Base-by-base conservation (phyloP, 1,140 invertebrate species). In the Hirudo medicinalis region DNA sequence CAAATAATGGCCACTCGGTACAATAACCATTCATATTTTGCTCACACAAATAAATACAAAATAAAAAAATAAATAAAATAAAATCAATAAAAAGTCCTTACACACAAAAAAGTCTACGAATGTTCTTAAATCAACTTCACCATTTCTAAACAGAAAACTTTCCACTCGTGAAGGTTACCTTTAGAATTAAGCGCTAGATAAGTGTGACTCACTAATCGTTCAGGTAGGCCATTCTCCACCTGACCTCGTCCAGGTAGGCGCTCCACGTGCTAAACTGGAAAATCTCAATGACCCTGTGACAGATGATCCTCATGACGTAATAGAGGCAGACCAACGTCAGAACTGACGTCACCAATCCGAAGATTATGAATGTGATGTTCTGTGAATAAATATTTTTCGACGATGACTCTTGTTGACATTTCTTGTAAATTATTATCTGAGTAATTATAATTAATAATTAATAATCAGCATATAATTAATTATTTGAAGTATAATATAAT, bases 271-370 rank as follows among this genome's bases (percentile, higher is more conserved):
- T 68, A 25, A 68, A 68, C 67, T 68, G 67, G 32, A 68, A 36
- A 2, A 68, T 40, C 27, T 68, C 67, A 8, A 68, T 68, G 22
- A 68, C n/a, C 32, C 40, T 29, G 40, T 68, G 67, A n/a, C 67
- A 68, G 3, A 68, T 5, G 22, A 11, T 36, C 29, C n/a, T 36
- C 22, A 68, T n/a, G n/a, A 40, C 40, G 32, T 36, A 68, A 36
- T 20, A 29, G 8, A 40, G 20, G 27, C 67, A 68, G 0, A 27
- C 67, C 67, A 68, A 19, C 6, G 40, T 40, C 22, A 40, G 4
- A 2, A 40, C 67, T n/a, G 67, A n/a, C n/a, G 67, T 68, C n/a
- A 68, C 32, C 67, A 68, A 11, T 29, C 67, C 67, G 17, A 68
- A 40, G 25, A 68, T 36, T 11, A 32, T 68, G 32, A 29, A 68